Conservation (phyloP, 2,113 vertebrate species). For the Platysteira castanea region DNA sequence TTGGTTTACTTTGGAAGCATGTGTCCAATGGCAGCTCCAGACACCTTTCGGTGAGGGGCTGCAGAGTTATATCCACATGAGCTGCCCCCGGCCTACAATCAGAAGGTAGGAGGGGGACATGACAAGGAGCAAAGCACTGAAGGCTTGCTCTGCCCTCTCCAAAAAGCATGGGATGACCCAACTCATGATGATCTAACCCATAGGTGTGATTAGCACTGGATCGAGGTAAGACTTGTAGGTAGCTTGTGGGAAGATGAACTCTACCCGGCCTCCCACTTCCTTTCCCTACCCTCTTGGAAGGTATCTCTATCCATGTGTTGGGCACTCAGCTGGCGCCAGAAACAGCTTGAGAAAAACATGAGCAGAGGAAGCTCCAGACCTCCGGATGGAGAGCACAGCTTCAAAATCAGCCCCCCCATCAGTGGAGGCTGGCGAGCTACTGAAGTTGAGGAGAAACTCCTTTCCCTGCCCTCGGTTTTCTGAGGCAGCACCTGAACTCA, state of each 20-base stretch:
- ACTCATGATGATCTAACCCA: background rate
- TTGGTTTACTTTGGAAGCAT: background rate
- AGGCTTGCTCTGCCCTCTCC: background rate
- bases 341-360: background rate
- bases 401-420: background rate
- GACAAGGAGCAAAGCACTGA: background rate
- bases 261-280: background rate
- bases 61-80: fast-evolving
- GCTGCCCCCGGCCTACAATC: background rate
- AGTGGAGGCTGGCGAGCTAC: fast-evolving
- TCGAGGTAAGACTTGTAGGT: background rate
- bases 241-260: background rate
- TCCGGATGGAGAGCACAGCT: background rate
- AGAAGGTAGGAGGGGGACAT: fast-evolving
- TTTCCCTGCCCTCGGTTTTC: background rate
- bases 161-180: background rate
- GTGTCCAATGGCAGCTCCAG: background rate
- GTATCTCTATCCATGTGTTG: background rate
- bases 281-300: background rate
- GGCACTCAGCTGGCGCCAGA: fast-evolving
- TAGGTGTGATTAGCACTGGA: background rate
- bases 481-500: background rate
- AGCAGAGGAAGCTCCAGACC: background rate
- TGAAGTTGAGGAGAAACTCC: background rate
- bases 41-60: background rate